phyloP scores from a whole-genome alignment of 2,888 invertebrate species.

The Drosophila fulvimacula region DNA sequence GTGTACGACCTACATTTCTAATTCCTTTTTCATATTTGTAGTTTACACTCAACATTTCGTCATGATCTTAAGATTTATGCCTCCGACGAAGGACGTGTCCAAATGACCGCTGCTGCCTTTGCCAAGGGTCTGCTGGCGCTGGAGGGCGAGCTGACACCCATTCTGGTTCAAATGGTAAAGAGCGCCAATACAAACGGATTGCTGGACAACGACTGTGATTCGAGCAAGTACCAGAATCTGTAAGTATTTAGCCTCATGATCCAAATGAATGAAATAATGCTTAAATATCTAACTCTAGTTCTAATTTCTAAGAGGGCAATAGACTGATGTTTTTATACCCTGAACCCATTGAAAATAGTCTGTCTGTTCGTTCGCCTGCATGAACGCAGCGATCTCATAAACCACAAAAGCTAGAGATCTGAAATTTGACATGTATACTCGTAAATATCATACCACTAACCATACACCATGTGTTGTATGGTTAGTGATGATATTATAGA shows the following conservation, averaged over 20 bases:
- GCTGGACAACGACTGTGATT: conserved; percentile 98
- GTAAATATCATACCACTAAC: too few relatives aligned
- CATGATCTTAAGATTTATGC: conserved; percentile 99
- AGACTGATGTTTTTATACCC: background rate
- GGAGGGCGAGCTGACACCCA: conserved; percentile 99
- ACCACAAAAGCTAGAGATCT: too few relatives aligned
- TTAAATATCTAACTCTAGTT: too few relatives aligned
- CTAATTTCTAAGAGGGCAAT: background rate
- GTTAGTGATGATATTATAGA: too few relatives aligned
- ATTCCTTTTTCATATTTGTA: conserved; percentile 47
- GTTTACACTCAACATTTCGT: conserved; percentile 98
- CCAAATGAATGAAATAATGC: background rate
- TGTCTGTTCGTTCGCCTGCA: too few relatives aligned
- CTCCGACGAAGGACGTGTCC: conserved; percentile 99
- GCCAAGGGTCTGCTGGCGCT: conserved; percentile 98
- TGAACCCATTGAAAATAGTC: too few relatives aligned
- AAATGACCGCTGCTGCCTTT: conserved; percentile 99
- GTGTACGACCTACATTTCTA: too few relatives aligned
- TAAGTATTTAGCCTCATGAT: conserved; percentile 85
- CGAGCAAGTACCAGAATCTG: conserved; percentile 97
- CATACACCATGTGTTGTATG: too few relatives aligned
- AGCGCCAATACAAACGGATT: conserved; percentile 99
- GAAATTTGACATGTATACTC: too few relatives aligned
- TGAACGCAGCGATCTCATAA: too few relatives aligned
- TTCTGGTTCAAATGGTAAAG: conserved; percentile 99